phyloP scores from a whole-genome alignment of 2,113 vertebrate genomes.

The Malurus melanocephalus region DNA sequence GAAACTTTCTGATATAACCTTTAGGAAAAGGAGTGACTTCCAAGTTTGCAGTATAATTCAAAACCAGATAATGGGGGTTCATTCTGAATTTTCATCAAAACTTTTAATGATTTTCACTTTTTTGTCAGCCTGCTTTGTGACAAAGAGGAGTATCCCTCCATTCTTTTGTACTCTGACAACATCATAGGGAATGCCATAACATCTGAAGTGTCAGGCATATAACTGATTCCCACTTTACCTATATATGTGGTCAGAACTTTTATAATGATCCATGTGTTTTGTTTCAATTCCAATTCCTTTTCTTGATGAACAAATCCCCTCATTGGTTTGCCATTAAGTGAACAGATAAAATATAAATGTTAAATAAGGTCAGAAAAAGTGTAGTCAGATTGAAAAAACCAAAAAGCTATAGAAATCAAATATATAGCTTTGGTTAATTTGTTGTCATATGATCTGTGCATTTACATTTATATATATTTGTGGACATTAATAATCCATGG shows the following conservation, averaged over 20 bases:
- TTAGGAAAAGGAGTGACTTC: not conserved
- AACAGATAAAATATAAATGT: not conserved
- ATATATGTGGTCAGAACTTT: not conserved
- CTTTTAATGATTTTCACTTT: not conserved
- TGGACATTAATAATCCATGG: not conserved
- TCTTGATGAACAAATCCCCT: not conserved
- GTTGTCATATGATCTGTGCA: not conserved
- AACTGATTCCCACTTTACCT: not conserved
- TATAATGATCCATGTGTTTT: not conserved
- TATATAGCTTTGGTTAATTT: not conserved
- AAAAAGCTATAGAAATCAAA: not conserved
- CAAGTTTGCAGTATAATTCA: not conserved
- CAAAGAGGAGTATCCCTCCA: not conserved
- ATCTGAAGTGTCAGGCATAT: not conserved
- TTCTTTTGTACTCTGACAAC: not conserved
- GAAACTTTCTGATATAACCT: not conserved
- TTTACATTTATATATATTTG: accelerated
- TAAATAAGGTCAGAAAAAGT: not conserved
- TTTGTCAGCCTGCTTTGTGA: not conserved
- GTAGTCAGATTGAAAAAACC: not conserved
- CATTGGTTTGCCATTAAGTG: not conserved
- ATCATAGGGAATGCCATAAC: not conserved
- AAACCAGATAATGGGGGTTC: not conserved
- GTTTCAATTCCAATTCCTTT: not conserved
- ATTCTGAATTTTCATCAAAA: not conserved